These are phyloP conservation scores for Heteromurus nitidus DNA, from an alignment of 2,888 invertebrate genomes.

Conservation along the genomic window DNA sequence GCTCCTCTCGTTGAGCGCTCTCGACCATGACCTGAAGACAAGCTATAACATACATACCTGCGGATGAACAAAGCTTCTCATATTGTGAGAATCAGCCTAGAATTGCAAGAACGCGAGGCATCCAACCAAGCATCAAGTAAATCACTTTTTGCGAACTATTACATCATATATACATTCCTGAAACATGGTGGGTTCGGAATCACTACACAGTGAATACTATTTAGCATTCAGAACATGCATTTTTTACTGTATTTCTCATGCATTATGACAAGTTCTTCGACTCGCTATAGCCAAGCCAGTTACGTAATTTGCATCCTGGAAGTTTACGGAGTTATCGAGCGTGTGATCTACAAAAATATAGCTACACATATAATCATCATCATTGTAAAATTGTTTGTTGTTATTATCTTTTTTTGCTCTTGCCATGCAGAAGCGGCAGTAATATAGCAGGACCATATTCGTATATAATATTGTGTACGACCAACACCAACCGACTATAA, in stretches of 20 bases:
- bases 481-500: no score
- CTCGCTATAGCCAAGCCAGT: conserved; percentile 21
- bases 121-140: conserved; percentile 9
- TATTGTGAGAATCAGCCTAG: background rate
- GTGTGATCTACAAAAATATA: background rate
- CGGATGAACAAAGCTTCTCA: conserved; percentile 31
- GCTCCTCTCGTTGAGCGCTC: no score
- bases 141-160: background rate
- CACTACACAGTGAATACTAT: no score
- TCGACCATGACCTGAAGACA: conserved; percentile 53
- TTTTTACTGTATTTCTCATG: conserved; percentile 4
- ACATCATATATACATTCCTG: conserved; percentile 16
- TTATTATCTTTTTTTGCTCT: background rate
- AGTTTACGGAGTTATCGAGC: conserved; percentile 10
- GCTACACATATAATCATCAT: no score
- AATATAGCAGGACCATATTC: background rate
- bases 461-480: no score
- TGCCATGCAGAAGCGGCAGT: background rate
- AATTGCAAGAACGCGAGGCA: background rate
- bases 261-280: conserved; percentile 21
- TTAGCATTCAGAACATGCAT: background rate
- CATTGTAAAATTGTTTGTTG: no score
- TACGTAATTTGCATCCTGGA: conserved; percentile 41
- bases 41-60: background rate
- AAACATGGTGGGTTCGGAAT: no score